Conservation (phyloP, 2,113 vertebrate species). For the Spea bombifrons region DNA sequence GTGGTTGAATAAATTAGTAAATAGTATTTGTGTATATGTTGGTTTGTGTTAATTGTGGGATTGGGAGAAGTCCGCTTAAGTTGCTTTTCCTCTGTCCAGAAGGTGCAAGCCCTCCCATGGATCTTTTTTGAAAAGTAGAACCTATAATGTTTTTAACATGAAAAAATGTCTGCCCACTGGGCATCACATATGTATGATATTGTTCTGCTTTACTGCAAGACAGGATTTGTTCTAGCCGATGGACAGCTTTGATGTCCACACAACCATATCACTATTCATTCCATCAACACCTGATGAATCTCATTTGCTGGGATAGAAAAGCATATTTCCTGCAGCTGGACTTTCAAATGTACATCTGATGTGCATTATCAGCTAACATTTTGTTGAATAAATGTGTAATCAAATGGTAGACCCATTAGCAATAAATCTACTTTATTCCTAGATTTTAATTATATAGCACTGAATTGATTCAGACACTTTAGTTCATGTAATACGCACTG, state of each 20-base stretch:
- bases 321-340: slow-evolving; percentile 27
- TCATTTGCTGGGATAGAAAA: neutral
- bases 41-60: no score
- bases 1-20: no score
- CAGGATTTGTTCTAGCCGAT: slow-evolving; percentile 6
- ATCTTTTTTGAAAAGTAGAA: no score
- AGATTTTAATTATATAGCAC: slow-evolving; percentile 4
- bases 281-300: slow-evolving; percentile 2
- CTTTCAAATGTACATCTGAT: neutral
- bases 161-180: neutral
- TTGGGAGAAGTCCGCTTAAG: no score
- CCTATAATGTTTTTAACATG: no score
- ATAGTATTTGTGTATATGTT: no score
- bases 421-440: neutral
- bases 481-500: neutral
- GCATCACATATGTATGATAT: slow-evolving; percentile 27
- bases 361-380: neutral
- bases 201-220: slow-evolving; percentile 8
- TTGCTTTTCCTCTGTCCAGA: no score
- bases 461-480: slow-evolving; percentile 1
- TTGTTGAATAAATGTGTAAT: neutral
- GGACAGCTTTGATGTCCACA: slow-evolving; percentile 23
- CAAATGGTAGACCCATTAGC: neutral
- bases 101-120: no score
- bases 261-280: slow-evolving; percentile 8